Conservation (phyloP, 2,888 invertebrate species). For the Tholera decimalis region DNA sequence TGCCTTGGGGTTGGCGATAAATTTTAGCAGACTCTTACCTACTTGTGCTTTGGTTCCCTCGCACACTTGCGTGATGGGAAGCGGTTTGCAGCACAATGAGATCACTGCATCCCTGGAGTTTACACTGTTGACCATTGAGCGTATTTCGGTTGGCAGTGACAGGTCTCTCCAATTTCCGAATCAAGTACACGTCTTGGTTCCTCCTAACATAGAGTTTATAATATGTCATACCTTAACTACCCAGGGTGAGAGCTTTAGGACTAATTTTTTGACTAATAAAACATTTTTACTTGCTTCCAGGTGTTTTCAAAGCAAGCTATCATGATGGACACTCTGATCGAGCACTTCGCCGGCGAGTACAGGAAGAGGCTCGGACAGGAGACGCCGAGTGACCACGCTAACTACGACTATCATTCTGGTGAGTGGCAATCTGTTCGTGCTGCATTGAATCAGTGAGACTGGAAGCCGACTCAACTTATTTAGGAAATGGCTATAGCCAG, state of each 20-base stretch:
- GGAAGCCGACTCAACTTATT: neutral
- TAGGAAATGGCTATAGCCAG: neutral
- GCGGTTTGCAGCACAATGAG: too few relatives aligned
- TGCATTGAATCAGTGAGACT: neutral
- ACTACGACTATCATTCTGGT: slow-evolving; percentile 89
- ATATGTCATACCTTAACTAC: too few relatives aligned
- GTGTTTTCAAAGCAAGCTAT: slow-evolving; percentile 94
- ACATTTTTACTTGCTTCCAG: slow-evolving; percentile 73
- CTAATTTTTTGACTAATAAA: neutral
- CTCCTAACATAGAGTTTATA: too few relatives aligned
- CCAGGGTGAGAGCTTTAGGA: neutral
- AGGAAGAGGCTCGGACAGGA: slow-evolving; percentile 92
- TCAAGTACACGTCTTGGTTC: too few relatives aligned
- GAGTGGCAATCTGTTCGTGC: neutral
- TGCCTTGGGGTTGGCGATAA: too few relatives aligned
- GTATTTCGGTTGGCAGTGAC: too few relatives aligned
- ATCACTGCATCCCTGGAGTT: too few relatives aligned
- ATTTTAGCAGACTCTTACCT: too few relatives aligned
- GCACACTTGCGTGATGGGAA: too few relatives aligned
- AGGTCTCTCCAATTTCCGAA: too few relatives aligned
- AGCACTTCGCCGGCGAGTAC: slow-evolving; percentile 95
- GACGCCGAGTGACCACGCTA: slow-evolving; percentile 87
- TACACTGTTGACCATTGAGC: too few relatives aligned
- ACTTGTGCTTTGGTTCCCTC: too few relatives aligned
- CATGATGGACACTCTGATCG: slow-evolving; percentile 97